phyloP scores from a whole-genome alignment of 2,113 vertebrate genomes.

The Siniperca knerii region DNA sequence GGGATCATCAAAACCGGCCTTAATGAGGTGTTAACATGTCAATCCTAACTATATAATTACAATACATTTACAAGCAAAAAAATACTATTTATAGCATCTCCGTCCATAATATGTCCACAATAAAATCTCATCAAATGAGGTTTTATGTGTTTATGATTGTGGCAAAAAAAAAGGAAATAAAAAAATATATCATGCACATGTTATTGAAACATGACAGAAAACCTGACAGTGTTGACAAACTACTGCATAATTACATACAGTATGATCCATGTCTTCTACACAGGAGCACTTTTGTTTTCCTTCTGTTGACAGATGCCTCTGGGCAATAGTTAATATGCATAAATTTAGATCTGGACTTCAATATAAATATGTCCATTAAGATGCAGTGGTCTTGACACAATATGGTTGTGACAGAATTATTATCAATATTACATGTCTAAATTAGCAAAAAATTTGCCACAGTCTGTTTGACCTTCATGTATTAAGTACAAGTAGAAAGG shows the following conservation, averaged over 20 bases:
- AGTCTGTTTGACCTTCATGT: neutral
- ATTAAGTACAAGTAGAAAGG: neutral
- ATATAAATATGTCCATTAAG: slow-evolving; percentile 18
- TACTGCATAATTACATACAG: slow-evolving; percentile 16
- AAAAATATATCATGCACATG: neutral
- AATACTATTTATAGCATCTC: neutral
- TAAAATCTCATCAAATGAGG: neutral
- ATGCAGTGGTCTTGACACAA: neutral
- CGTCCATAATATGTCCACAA: neutral
- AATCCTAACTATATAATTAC: neutral
- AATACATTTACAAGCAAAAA: neutral
- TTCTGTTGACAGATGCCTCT: slow-evolving; percentile 53
- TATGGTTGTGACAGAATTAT: slow-evolving; percentile 6
- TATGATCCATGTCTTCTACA: slow-evolving; percentile 15
- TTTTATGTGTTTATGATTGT: neutral
- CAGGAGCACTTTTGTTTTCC: slow-evolving; percentile 28
- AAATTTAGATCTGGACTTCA: slow-evolving; percentile 15
- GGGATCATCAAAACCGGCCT: neutral
- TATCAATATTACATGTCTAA: slow-evolving; percentile 1
- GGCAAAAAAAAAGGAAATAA: neutral
- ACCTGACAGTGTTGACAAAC: slow-evolving; percentile 32
- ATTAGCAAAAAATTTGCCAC: neutral
- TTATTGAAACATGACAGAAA: slow-evolving; percentile 25
- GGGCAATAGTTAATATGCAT: slow-evolving; percentile 34
- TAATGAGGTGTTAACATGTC: neutral